Evolutionary conservation across 1,140 invertebrate genomes (phyloP).

Genomic region (Thalassaphorura encarpata): DNA sequence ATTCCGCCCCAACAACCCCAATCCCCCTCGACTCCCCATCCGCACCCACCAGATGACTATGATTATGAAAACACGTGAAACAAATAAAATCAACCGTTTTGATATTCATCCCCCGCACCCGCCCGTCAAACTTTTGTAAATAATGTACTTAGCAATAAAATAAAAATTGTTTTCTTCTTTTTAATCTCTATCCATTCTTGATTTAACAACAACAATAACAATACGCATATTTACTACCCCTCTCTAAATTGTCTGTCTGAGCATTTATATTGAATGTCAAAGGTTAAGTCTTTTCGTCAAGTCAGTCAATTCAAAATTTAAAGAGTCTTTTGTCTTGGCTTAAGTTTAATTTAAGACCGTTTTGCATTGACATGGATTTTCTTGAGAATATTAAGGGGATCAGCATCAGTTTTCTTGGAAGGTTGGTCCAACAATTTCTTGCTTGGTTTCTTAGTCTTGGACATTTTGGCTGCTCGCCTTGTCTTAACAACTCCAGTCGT

Average conservation of each 20-base stretch:
- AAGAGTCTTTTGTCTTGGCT: too few relatives aligned
- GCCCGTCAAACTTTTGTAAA: conserved; percentile 6
- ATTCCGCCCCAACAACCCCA: conserved; percentile 3
- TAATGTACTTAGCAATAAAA: conserved; percentile 23
- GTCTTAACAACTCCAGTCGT: background rate
- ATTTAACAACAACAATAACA: too few relatives aligned
- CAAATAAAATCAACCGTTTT: background rate
- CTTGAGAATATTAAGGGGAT: conserved; percentile 15
- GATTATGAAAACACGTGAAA: conserved; percentile 20
- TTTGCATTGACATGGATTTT: too few relatives aligned
- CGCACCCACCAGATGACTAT: conserved; percentile 12
- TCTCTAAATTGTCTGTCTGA: too few relatives aligned
- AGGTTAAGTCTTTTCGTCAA: too few relatives aligned
- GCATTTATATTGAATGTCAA: too few relatives aligned
- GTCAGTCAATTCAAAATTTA: too few relatives aligned
- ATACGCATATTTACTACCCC: too few relatives aligned
- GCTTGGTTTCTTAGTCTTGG: background rate
- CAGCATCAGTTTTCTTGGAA: background rate
- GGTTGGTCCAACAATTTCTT: background rate
- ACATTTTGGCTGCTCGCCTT: conserved; percentile 8
- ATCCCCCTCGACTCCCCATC: background rate
- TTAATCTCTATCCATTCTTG: background rate
- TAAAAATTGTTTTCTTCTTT: conserved; percentile 5
- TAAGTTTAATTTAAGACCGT: too few relatives aligned
- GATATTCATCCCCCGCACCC: background rate